Evolutionary conservation across 2,888 invertebrate species (phyloP).

Genomic region (Hypsopygia costalis): DNA sequence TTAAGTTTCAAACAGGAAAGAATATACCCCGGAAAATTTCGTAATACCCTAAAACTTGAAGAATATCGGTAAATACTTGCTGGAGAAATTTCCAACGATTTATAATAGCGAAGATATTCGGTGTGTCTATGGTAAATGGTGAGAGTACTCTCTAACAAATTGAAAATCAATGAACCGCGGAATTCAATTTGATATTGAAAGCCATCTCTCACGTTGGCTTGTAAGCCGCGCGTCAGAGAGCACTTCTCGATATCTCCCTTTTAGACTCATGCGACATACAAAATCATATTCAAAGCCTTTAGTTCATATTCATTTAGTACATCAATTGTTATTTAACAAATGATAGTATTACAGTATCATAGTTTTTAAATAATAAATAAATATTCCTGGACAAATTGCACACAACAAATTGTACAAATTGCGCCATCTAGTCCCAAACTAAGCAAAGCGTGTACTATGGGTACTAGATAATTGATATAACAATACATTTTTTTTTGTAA

Average conservation of each 20-base stretch:
- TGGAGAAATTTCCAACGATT: slow-evolving; percentile 49
- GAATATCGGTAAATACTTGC: slow-evolving; percentile 14
- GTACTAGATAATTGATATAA: too few relatives aligned
- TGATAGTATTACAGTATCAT: too few relatives aligned
- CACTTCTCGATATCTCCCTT: slow-evolving; percentile 58
- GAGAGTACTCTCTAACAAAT: slow-evolving; percentile 74
- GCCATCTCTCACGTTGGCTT: slow-evolving; percentile 71
- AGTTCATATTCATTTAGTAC: too few relatives aligned
- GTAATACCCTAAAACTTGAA: slow-evolving; percentile 16
- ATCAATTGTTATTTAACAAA: too few relatives aligned
- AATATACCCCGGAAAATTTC: slow-evolving; percentile 15
- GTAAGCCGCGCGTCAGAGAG: slow-evolving; percentile 47
- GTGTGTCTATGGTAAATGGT: slow-evolving; percentile 69
- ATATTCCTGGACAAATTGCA: too few relatives aligned
- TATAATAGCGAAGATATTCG: slow-evolving; percentile 58
- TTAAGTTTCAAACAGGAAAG: slow-evolving; percentile 19
- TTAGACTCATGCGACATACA: slow-evolving; percentile 63
- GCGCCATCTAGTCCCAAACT: too few relatives aligned
- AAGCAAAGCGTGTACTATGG: too few relatives aligned
- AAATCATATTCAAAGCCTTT: slow-evolving; percentile 44
- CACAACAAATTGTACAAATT: too few relatives aligned
- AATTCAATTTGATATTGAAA: slow-evolving; percentile 85
- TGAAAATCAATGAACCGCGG: slow-evolving; percentile 84
- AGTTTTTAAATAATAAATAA: too few relatives aligned
- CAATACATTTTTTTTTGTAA: too few relatives aligned